Conservation (phyloP, 2,888 invertebrate species). For the Chydorus sphaericus region DNA sequence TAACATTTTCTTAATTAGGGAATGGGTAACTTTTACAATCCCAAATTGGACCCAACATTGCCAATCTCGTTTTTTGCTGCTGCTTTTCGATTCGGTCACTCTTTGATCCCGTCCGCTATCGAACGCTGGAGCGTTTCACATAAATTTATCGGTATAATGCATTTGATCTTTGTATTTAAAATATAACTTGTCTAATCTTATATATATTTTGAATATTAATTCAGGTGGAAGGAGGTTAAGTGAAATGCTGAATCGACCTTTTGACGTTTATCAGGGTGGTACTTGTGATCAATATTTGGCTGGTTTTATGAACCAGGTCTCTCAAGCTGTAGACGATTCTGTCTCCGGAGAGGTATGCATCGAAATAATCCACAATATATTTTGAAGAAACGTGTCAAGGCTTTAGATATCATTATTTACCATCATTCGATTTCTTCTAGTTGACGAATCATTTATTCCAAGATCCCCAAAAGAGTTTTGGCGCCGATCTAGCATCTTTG, state of each 20-base stretch:
- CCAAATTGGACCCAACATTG: slow-evolving; percentile 20
- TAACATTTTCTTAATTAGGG: slow-evolving; percentile 34
- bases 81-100: slow-evolving; percentile 28
- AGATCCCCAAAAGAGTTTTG: slow-evolving; percentile 25
- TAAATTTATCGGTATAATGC: slow-evolving; percentile 25
- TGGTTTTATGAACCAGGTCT: slow-evolving; percentile 33
- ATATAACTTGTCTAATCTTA: slow-evolving; percentile 5
- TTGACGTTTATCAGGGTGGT: slow-evolving; percentile 33
- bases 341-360: slow-evolving; percentile 27
- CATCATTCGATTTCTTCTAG: no score
- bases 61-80: slow-evolving; percentile 25
- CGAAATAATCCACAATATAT: no score
- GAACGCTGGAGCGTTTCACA: slow-evolving; percentile 26
- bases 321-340: slow-evolving; percentile 33
- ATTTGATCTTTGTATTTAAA: no score
- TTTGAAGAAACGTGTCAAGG: no score
- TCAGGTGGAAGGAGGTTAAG: slow-evolving; percentile 31
- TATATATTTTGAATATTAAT: no score
- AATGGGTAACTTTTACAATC: slow-evolving; percentile 43
- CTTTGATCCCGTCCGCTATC: slow-evolving; percentile 26
- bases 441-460: slow-evolving; percentile 23
- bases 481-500: slow-evolving; percentile 29
- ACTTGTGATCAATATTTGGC: slow-evolving; percentile 32
- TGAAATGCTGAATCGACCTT: slow-evolving; percentile 32
- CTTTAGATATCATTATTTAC: no score